Percentiles rank a stretch among this genome's conserved stretches.
Evolutionary conservation across 2,113 vertebrate species (phyloP).

Genomic region (Rhea americana): DNA sequence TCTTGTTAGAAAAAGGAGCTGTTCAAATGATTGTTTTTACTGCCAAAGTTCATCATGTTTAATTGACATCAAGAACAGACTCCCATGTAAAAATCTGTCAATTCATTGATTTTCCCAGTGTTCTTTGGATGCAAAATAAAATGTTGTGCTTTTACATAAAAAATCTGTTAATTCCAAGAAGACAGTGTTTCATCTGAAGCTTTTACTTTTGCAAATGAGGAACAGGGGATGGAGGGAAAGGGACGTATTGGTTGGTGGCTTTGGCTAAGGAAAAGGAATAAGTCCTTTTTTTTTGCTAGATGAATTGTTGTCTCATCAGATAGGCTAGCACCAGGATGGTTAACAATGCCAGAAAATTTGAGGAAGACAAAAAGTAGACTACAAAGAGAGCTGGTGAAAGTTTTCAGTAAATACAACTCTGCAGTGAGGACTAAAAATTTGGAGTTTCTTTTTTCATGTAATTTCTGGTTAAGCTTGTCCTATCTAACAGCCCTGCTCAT

Average conservation of each 20-base stretch:
- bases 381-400: not conserved
- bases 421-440: not conserved
- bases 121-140: slow-evolving; percentile 8
- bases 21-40: not conserved
- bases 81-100: slow-evolving; percentile 5
- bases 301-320: not conserved
- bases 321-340: not conserved
- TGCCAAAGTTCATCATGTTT: slow-evolving; percentile 14
- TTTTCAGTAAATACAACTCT: not conserved
- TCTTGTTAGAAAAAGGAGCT: not conserved
- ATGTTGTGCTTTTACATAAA: slow-evolving; percentile 17
- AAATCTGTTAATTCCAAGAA: slow-evolving; percentile 13
- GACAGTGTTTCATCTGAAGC: slow-evolving; percentile 16
- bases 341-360: not conserved
- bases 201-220: not conserved
- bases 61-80: slow-evolving; percentile 1
- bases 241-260: not conserved
- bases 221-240: not conserved
- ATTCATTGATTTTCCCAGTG: slow-evolving; percentile 27
- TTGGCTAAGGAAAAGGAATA: not conserved
- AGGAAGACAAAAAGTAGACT: not conserved
- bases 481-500: not conserved
- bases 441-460: not conserved
- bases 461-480: not conserved
- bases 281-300: not conserved